Conservation (phyloP, 2,888 invertebrate species). For the Apoda limacodes region DNA sequence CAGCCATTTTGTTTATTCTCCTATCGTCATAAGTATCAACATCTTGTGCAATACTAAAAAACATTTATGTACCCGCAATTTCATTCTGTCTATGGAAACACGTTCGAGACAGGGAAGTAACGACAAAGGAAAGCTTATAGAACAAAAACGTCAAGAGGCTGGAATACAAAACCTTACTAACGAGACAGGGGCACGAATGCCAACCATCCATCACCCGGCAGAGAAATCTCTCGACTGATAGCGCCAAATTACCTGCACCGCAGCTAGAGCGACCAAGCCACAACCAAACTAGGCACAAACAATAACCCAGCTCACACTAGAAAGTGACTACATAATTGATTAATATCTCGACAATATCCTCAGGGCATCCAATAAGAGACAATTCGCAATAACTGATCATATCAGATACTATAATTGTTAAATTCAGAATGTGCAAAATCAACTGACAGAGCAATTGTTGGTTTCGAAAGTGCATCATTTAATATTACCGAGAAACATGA, state of each 20-base stretch:
- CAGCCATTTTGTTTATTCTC: no score
- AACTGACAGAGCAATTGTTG: slow-evolving; percentile 39
- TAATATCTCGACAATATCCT: slow-evolving; percentile 41
- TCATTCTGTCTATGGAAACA: slow-evolving; percentile 4
- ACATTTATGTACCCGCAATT: no score
- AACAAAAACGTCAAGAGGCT: slow-evolving; percentile 11
- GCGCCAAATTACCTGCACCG: slow-evolving; percentile 41
- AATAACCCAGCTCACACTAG: slow-evolving; percentile 29
- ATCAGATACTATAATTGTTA: slow-evolving; percentile 40
- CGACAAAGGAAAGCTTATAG: slow-evolving; percentile 21
- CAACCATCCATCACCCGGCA: slow-evolving; percentile 27
- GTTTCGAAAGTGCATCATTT: slow-evolving; percentile 31
- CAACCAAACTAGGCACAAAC: slow-evolving; percentile 18
- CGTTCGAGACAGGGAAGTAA: not conserved
- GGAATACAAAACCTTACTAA: slow-evolving; percentile 28
- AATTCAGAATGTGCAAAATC: slow-evolving; percentile 40
- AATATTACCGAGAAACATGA: slow-evolving; percentile 27
- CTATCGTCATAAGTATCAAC: no score
- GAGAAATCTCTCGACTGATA: slow-evolving; percentile 38
- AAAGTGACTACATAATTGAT: slow-evolving; percentile 52
- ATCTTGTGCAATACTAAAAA: no score
- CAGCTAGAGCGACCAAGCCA: slow-evolving; percentile 32
- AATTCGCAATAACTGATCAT: slow-evolving; percentile 48
- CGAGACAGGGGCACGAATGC: slow-evolving; percentile 31
- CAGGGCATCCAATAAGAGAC: slow-evolving; percentile 41